Evolutionary conservation across 1,140 invertebrate species (phyloP).

Genomic region (Melanaphis sacchari): DNA sequence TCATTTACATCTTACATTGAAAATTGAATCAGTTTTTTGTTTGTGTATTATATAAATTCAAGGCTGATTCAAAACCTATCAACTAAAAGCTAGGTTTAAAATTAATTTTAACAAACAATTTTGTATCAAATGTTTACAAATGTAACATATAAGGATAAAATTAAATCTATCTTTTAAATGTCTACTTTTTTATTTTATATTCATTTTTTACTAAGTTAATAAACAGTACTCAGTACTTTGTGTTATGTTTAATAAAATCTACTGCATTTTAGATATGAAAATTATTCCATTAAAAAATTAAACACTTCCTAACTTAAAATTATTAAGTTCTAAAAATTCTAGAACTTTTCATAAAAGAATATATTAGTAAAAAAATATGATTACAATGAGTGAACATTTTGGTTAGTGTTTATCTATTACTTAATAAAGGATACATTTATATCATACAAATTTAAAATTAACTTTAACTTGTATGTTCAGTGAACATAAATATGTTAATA

Average conservation of each 20-base stretch:
- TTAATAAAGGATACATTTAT: no score
- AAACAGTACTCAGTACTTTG: not conserved
- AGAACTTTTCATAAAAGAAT: not conserved
- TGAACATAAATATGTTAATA: no score
- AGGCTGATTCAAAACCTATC: not conserved
- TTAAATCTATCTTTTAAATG: constrained; percentile 17
- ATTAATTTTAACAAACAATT: not conserved
- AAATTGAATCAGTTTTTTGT: not conserved
- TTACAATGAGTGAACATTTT: no score
- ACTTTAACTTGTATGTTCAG: no score
- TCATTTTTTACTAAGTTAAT: not conserved
- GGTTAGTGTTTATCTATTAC: no score
- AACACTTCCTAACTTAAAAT: not conserved
- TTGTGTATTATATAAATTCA: not conserved
- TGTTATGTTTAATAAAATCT: not conserved
- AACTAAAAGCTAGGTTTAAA: not conserved
- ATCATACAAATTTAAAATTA: no score
- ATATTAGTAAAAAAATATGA: no score
- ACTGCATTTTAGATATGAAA: not conserved
- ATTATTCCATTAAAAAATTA: not conserved
- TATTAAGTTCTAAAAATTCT: not conserved
- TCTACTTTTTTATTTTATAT: not conserved
- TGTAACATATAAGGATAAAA: not conserved
- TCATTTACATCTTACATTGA: constrained; percentile 46
- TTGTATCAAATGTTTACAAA: not conserved